A percentile compares a stretch with the other conserved stretches of the same genome.
These are phyloP conservation scores for Rutpela maculata DNA, from an alignment of 2,888 invertebrate genomes.

Conservation along the genomic window DNA sequence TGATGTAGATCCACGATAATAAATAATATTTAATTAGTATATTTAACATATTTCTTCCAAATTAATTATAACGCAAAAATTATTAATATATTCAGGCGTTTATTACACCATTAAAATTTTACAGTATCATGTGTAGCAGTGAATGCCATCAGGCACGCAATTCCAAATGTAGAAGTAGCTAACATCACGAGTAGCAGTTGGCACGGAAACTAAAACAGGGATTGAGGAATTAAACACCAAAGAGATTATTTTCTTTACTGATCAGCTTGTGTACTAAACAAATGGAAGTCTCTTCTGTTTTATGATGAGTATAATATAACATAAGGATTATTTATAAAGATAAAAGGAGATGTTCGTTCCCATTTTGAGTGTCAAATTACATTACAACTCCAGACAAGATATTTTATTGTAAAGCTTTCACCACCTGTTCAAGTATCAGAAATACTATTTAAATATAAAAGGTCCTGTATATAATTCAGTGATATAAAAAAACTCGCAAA, in stretches of 20 bases:
- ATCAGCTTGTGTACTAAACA: neutral
- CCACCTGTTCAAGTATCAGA: no score
- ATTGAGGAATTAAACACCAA: neutral
- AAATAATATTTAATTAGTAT: neutral
- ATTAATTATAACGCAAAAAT: neutral
- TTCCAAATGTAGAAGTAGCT: neutral
- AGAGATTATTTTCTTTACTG: neutral
- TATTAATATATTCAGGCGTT: neutral
- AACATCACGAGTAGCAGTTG: neutral
- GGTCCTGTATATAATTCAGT: no score
- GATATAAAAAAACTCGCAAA: no score
- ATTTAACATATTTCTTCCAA: neutral
- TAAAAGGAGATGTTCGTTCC: no score
- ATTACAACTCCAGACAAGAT: no score
- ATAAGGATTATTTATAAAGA: no score
- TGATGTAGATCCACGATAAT: no score
- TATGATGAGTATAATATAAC: neutral
- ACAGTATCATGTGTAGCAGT: neutral
- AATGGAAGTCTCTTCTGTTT: neutral
- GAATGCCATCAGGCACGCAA: conserved; percentile 2
- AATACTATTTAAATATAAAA: no score
- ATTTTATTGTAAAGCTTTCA: no score
- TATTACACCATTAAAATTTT: neutral
- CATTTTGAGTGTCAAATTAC: no score
- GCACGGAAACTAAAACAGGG: neutral